phyloP scores from a whole-genome alignment of 2,888 invertebrate species.

The Tanypteryx hageni region DNA sequence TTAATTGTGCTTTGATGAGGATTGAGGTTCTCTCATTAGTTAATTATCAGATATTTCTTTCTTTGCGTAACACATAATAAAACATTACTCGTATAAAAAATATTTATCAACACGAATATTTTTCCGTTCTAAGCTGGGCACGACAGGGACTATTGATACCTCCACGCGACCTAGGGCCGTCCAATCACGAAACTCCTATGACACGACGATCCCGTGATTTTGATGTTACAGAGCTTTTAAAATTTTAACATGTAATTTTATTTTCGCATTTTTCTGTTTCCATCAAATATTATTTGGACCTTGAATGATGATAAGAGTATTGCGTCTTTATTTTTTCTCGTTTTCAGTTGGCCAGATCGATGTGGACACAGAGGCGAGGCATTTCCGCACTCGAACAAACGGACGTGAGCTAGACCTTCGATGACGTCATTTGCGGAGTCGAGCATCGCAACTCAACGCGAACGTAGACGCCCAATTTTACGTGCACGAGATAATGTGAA shows the following conservation, averaged over 20 bases:
- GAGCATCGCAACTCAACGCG: background rate
- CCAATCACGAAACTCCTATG: background rate
- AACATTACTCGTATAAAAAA: too few relatives aligned
- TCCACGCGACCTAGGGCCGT: background rate
- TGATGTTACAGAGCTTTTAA: too few relatives aligned
- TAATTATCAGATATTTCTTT: too few relatives aligned
- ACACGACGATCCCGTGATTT: constrained; percentile 20
- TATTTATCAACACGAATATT: too few relatives aligned
- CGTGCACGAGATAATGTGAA: background rate
- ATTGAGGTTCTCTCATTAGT: too few relatives aligned
- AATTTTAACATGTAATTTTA: too few relatives aligned
- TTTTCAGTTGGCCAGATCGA: background rate
- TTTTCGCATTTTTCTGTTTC: too few relatives aligned
- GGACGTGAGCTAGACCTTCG: background rate
- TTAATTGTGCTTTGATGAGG: too few relatives aligned
- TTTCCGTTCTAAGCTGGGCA: background rate
- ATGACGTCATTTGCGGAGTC: constrained; percentile 12
- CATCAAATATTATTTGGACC: too few relatives aligned
- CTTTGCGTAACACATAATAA: too few relatives aligned
- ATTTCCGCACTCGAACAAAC: constrained; percentile 8
- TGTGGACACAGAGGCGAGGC: background rate
- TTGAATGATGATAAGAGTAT: too few relatives aligned
- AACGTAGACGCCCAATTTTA: background rate
- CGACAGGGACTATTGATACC: background rate
- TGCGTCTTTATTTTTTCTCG: too few relatives aligned